Conservation (phyloP, 2,113 vertebrate species). For the Spizaetus ornatus region DNA sequence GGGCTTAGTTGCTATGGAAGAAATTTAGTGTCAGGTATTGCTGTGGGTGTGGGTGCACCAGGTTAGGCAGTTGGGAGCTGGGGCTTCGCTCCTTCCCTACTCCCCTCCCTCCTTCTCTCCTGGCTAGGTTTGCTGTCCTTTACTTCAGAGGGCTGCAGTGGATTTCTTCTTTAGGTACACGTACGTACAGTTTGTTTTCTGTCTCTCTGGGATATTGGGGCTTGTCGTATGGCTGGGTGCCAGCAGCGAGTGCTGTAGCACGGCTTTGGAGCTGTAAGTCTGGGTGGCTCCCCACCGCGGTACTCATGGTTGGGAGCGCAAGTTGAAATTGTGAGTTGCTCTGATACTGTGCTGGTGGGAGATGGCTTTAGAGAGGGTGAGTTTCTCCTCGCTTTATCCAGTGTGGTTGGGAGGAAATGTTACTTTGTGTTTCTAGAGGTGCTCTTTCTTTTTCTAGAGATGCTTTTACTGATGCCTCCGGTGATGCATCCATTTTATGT, state of each 20-base stretch:
- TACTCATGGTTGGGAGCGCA: rapidly evolving
- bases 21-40: not conserved
- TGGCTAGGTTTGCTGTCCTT: not conserved
- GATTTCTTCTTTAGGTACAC: rapidly evolving
- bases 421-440: not conserved
- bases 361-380: not conserved
- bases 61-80: not conserved
- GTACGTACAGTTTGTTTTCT: rapidly evolving
- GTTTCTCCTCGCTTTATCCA: not conserved
- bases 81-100: not conserved
- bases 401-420: not conserved
- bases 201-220: not conserved
- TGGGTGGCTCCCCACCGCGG: rapidly evolving
- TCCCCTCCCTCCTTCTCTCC: not conserved
- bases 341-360: not conserved
- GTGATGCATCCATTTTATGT: not conserved
- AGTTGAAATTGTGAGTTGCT: not conserved
- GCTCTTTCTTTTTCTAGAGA: not conserved
- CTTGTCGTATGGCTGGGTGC: not conserved
- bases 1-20: not conserved
- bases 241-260: rapidly evolving
- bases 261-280: rapidly evolving
- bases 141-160: not conserved
- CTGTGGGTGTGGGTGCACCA: not conserved
- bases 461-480: not conserved